Percentiles rank a stretch among this genome's conserved stretches.
These are phyloP conservation scores for Teleiodes luculella DNA, from an alignment of 2,888 invertebrate species.

Conservation along the genomic window DNA sequence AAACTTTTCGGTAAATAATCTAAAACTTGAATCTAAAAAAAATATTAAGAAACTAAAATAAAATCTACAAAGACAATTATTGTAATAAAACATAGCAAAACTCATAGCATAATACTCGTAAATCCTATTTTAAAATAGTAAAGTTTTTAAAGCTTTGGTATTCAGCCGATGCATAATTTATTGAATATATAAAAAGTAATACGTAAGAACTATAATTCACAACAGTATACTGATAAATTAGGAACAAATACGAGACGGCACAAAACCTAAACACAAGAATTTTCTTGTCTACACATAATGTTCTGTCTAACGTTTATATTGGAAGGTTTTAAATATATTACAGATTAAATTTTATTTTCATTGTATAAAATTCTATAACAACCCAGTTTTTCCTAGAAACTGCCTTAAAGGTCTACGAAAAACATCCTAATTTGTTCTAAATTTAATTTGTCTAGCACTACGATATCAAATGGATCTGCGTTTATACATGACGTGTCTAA, in stretches of 20 bases:
- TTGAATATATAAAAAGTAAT: background rate
- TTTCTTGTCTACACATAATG: slow-evolving; percentile 1
- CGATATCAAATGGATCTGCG: slow-evolving; percentile 33
- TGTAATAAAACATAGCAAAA: background rate
- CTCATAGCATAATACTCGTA: background rate
- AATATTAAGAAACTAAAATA: background rate
- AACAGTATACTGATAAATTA: slow-evolving; percentile 1
- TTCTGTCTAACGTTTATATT: slow-evolving; percentile 2
- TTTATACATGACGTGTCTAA: slow-evolving; percentile 40
- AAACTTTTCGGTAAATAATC: too few relatives aligned
- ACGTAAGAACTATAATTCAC: background rate
- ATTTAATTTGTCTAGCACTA: slow-evolving; percentile 49
- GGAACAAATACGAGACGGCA: slow-evolving; percentile 1
- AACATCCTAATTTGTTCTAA: slow-evolving; percentile 36
- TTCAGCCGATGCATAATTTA: slow-evolving; percentile 9
- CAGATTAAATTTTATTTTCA: slow-evolving; percentile 15
- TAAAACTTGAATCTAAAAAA: background rate
- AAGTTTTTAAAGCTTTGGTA: background rate
- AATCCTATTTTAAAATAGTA: background rate
- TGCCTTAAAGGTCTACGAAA: slow-evolving; percentile 38
- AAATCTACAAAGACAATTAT: background rate
- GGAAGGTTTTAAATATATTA: slow-evolving; percentile 4
- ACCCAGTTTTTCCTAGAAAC: slow-evolving; percentile 42
- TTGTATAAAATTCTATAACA: slow-evolving; percentile 39
- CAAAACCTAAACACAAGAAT: slow-evolving; percentile 1